Evolutionary conservation across 2,113 vertebrate species (phyloP).

Genomic region (Trogon surrucura): DNA sequence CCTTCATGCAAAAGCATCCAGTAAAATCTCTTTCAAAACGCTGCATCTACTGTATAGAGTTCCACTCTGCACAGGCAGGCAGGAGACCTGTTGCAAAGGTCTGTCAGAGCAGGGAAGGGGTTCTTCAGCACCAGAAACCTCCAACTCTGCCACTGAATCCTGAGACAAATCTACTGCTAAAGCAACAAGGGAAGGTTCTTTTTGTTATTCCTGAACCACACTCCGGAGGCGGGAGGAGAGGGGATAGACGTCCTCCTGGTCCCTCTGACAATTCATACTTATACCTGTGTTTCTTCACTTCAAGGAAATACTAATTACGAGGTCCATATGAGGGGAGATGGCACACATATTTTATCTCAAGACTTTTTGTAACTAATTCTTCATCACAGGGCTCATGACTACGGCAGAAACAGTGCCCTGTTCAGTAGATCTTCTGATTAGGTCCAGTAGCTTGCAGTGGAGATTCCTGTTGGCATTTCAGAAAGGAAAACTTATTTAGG

Average conservation of each 20-base stretch:
- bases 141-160: background rate
- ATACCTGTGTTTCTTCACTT: accelerated
- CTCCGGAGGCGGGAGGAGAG: accelerated
- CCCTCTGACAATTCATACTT: background rate
- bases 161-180: background rate
- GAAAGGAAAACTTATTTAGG: background rate
- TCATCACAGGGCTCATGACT: background rate
- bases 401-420: background rate
- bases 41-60: accelerated
- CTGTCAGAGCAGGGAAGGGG: background rate
- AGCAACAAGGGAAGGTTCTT: background rate
- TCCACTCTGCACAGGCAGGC: background rate
- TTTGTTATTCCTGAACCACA: too few relatives aligned
- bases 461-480: background rate
- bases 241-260: accelerated
- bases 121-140: background rate
- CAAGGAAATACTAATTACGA: accelerated
- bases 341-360: background rate
- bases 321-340: background rate
- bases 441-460: background rate
- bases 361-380: background rate
- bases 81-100: background rate
- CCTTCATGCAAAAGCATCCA: background rate
- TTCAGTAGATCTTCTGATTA: background rate
- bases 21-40: background rate